Evolutionary conservation across 1,140 invertebrate species (phyloP).

Genomic region (Sycophaga agraensis): DNA sequence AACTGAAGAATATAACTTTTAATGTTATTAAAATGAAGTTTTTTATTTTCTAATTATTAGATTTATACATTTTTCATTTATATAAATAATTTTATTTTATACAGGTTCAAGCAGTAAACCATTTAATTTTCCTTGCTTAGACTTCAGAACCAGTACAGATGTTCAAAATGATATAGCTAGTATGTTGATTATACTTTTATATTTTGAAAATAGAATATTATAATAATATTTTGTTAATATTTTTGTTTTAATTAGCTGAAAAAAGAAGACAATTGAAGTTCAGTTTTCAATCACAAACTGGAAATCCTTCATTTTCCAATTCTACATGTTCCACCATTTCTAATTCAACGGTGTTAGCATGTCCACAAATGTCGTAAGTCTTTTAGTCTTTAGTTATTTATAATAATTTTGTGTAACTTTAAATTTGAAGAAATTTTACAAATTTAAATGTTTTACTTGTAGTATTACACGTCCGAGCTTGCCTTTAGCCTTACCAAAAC

Average conservation of each 20-base stretch:
- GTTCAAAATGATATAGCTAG: slow-evolving; percentile 52
- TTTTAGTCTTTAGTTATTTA: not conserved
- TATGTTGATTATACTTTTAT: slow-evolving; percentile 27
- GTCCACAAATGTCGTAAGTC: slow-evolving; percentile 47
- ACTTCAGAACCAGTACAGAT: slow-evolving; percentile 52
- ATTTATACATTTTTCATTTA: no score
- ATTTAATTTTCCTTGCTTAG: slow-evolving; percentile 52
- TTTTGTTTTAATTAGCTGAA: slow-evolving; percentile 38
- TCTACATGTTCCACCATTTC: slow-evolving; percentile 49
- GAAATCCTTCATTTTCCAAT: slow-evolving; percentile 48
- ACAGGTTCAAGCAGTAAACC: slow-evolving; percentile 43
- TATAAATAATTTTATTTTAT: slow-evolving; percentile 27
- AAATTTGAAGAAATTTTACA: not conserved
- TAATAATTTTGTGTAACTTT: not conserved
- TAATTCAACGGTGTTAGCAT: slow-evolving; percentile 46
- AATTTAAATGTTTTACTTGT: slow-evolving; percentile 14
- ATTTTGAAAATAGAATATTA: not conserved
- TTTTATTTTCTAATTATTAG: no score
- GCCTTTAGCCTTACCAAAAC: slow-evolving; percentile 53
- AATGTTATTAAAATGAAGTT: no score
- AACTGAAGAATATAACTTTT: no score
- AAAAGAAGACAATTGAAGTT: slow-evolving; percentile 53
- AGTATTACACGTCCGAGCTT: slow-evolving; percentile 52
- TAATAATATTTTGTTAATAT: slow-evolving; percentile 21
- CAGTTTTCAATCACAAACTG: slow-evolving; percentile 48